Evolutionary conservation across 2,113 vertebrate genomes (phyloP).

Genomic region (Mormyrus iriodes): DNA sequence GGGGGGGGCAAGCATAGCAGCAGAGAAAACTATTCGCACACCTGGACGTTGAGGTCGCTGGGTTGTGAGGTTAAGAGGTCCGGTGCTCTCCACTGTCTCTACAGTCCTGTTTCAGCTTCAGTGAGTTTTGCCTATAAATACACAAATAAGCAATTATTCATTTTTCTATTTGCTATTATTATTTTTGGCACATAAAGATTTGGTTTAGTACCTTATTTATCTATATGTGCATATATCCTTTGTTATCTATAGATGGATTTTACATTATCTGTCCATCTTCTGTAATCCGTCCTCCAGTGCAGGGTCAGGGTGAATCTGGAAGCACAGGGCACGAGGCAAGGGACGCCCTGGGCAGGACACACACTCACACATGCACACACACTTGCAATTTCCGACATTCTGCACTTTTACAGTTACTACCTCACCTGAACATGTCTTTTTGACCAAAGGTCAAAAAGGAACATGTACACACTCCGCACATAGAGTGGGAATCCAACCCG

Average conservation of each 20-base stretch:
- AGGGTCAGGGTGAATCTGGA: not conserved
- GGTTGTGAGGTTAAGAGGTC: not conserved
- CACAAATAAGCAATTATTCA: not conserved
- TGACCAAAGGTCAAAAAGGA: not conserved
- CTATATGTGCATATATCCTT: not conserved
- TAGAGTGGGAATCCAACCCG: not conserved
- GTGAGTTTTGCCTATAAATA: not conserved
- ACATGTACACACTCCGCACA: not conserved
- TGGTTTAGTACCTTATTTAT: not conserved
- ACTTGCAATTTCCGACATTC: not conserved
- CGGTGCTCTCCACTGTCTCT: not conserved
- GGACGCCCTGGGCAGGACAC: not conserved
- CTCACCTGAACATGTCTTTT: not conserved
- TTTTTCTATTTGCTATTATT: not conserved
- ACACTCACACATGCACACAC: not conserved
- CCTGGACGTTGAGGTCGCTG: not conserved
- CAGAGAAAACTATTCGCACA: conserved; percentile 17
- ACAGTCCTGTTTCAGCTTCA: not conserved
- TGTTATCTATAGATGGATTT: not conserved
- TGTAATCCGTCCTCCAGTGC: not conserved
- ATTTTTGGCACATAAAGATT: not conserved
- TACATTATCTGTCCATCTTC: not conserved
- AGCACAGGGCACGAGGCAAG: not conserved
- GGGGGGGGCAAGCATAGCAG: conserved; percentile 50
- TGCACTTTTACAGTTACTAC: not conserved